These are phyloP conservation scores for Megalops cyprinoides DNA, from an alignment of 2,797 vertebrate genomes.

Conservation along the genomic window DNA sequence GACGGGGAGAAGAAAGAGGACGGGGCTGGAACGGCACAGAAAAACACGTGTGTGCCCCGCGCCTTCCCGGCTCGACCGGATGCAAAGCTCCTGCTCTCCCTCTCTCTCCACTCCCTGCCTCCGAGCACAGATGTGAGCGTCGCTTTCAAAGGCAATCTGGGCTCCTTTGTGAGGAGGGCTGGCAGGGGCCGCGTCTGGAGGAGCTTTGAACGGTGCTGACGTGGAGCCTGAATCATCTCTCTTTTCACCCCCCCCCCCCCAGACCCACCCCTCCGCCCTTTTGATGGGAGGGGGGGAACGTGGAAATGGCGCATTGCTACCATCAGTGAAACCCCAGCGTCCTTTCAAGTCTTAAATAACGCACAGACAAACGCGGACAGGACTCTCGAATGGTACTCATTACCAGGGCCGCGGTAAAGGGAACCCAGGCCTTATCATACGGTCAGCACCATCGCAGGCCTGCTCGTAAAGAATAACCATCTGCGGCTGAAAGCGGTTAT, in stretches of 20 bases:
- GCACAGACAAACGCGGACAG: neutral
- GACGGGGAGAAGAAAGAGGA: neutral
- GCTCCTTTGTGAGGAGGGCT: neutral
- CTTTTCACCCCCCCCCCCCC: neutral
- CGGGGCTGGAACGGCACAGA: too few species aligned
- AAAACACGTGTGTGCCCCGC: neutral
- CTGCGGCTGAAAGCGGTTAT: conserved; percentile 29
- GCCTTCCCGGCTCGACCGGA: neutral
- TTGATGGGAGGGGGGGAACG: neutral
- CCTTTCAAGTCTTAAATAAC: neutral
- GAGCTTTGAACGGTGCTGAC: neutral
- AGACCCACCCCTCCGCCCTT: neutral
- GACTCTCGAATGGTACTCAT: neutral
- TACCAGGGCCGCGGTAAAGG: neutral
- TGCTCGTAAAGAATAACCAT: neutral
- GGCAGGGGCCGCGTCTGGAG: neutral
- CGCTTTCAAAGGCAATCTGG: conserved; percentile 1
- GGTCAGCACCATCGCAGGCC: neutral
- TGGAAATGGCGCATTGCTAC: neutral
- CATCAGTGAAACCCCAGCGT: neutral
- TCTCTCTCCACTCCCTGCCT: neutral
- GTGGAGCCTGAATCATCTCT: neutral
- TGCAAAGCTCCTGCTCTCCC: neutral
- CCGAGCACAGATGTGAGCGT: neutral
- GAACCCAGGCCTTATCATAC: conserved; percentile 14